Evolutionary conservation across 2,888 invertebrate species (phyloP).

Genomic region (Lasioglossum morio): DNA sequence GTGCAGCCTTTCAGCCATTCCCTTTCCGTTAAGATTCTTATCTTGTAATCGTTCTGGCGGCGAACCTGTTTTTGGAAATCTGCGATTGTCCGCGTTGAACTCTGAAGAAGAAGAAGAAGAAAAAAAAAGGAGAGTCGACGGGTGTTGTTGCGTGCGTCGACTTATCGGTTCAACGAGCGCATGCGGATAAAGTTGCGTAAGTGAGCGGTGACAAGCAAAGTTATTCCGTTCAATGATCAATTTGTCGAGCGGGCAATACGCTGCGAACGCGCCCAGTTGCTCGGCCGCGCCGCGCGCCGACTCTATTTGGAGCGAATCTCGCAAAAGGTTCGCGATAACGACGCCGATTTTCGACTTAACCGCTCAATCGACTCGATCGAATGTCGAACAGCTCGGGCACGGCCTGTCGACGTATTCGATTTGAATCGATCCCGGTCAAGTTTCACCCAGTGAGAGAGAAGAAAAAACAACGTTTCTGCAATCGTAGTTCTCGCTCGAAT

Average conservation of each 20-base stretch:
- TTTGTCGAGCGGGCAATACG: slow-evolving; percentile 72
- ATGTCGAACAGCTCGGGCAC: slow-evolving; percentile 16
- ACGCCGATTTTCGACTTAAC: slow-evolving; percentile 64
- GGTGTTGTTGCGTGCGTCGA: slow-evolving; percentile 55
- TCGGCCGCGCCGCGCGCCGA: slow-evolving; percentile 14
- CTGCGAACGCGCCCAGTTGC: slow-evolving; percentile 49
- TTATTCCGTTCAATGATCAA: slow-evolving; percentile 80
- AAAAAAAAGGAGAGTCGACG: not conserved
- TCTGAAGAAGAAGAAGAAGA: not conserved
- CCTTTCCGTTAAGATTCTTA: not conserved
- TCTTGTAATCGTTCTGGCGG: not conserved
- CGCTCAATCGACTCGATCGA: slow-evolving; percentile 59
- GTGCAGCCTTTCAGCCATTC: too few relatives aligned
- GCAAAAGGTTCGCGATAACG: slow-evolving; percentile 64
- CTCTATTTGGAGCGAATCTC: slow-evolving; percentile 61
- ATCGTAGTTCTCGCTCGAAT: slow-evolving; percentile 2
- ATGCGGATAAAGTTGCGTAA: slow-evolving; percentile 75
- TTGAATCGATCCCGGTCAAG: slow-evolving; percentile 35
- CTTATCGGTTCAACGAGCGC: slow-evolving; percentile 79
- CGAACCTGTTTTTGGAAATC: not conserved
- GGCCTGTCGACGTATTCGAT: slow-evolving; percentile 19
- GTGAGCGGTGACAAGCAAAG: slow-evolving; percentile 74
- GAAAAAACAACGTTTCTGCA: not conserved
- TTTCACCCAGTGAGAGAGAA: not conserved
- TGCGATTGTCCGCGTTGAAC: not conserved